phyloP scores from a whole-genome alignment of 2,888 invertebrate genomes.

The Hypomecis punctinalis region DNA sequence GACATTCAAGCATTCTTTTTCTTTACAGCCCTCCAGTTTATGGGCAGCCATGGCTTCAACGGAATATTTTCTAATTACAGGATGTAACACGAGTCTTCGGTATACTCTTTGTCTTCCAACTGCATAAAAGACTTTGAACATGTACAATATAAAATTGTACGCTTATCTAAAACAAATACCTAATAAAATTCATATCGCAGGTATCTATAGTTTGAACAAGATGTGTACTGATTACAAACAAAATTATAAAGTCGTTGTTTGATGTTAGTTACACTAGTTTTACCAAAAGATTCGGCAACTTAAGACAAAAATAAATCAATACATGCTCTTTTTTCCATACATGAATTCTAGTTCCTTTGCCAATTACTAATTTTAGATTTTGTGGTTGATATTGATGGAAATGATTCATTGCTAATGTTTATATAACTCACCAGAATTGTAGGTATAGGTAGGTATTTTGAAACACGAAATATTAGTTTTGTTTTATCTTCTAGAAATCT shows the following conservation, averaged over 20 bases:
- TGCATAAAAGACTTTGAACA: conserved; percentile 34
- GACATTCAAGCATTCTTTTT: conserved; percentile 59
- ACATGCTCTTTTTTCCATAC: conserved; percentile 11
- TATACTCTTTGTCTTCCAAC: conserved; percentile 39
- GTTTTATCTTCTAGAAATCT: too few relatives aligned
- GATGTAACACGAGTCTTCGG: conserved; percentile 44
- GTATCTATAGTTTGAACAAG: conserved; percentile 4
- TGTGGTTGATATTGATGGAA: conserved; percentile 2
- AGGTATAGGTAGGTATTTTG: too few relatives aligned
- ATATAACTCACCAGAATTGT: too few relatives aligned
- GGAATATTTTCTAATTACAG: conserved; percentile 36
- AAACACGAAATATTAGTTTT: too few relatives aligned
- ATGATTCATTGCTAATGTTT: conserved; percentile 3
- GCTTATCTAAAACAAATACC: conserved; percentile 39
- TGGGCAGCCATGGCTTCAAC: conserved; percentile 11
- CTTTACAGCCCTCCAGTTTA: conserved; percentile 58
- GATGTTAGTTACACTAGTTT: too few relatives aligned
- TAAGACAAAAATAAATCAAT: conserved; percentile 8
- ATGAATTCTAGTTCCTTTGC: conserved; percentile 25
- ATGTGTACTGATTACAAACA: too few relatives aligned
- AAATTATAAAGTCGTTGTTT: too few relatives aligned
- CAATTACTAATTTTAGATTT: conserved; percentile 44
- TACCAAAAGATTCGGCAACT: too few relatives aligned
- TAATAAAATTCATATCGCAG: conserved; percentile 3
- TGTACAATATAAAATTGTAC: conserved; percentile 29